Base-by-base conservation (phyloP, 2,113 vertebrate genomes). In the Anthoscopus minutus region DNA sequence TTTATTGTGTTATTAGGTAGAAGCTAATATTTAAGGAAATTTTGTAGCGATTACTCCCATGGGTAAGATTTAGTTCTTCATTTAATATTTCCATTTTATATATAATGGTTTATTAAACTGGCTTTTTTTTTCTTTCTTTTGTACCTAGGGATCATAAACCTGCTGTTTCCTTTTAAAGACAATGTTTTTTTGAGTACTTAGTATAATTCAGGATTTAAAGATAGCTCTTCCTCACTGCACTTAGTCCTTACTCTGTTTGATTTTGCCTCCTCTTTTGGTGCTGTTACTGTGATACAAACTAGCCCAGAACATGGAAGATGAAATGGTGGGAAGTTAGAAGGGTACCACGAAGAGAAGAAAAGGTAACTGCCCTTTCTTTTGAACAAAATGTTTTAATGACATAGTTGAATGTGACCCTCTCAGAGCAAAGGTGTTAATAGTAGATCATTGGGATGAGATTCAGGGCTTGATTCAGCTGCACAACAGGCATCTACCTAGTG, bases 201-300 rank as follows among this genome's bases (percentile, higher is more conserved):
- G 37, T 96, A 71, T 92, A 95, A 96, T 88, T 94, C 95, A 81
- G 90, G 40, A 31, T 85, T 97, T 97, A 96, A 94, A 94, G 95
- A 54, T 79, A 85, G 47, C 50, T 72, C 66, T 94, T 93, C 65
- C 61, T 97, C 51, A 69, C 57, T 88, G 50, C 10, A 28, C n/a
- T 85, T 95, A 92, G 66, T 96, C 64, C 45, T 96, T 85, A 87
- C 77, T 79, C 56, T 89, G 85, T 89, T 97, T 67, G 77, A 86
- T 96, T 97, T 93, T 77, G 20, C 69, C 93, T 82, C 31, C n/a
- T 94, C 22, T 78, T 11, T 51, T 6, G 25, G 25, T 84, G 21
- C 64, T 69, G 44, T 72, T 86, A 47, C 19, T 56, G 44, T 80
- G 58, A 24, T 37, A 69, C 23, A 56, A 72, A 51, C 64, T 72